phyloP scores from a whole-genome alignment of 2,797 vertebrate genomes.

The Apogon hyalosoma region DNA sequence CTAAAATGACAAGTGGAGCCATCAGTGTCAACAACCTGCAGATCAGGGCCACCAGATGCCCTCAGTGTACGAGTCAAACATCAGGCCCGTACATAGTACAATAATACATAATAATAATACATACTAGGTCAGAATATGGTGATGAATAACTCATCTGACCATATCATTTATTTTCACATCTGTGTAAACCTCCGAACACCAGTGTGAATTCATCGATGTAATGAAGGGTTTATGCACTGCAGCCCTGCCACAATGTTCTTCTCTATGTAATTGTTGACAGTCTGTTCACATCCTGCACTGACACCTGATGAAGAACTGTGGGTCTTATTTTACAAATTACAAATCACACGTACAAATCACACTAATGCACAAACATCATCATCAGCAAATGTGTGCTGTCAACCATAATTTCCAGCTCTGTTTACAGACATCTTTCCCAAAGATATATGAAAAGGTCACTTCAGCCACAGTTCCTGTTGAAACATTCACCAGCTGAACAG shows the following conservation, averaged over 20 bases:
- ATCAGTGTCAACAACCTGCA: too few species aligned
- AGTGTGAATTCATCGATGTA: conserved; percentile 19
- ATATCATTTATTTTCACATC: too few species aligned
- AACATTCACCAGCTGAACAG: conserved; percentile 1
- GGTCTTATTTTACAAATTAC: neutral
- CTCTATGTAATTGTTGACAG: neutral
- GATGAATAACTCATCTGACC: too few species aligned
- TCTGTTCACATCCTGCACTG: conserved; percentile 5
- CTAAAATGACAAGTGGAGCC: too few species aligned
- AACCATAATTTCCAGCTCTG: conserved; percentile 6
- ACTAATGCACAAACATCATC: conserved; percentile 2
- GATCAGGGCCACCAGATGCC: too few species aligned
- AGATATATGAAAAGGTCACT: neutral
- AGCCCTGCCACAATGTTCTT: neutral
- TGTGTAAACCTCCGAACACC: too few species aligned
- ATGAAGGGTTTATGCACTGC: conserved; percentile 19
- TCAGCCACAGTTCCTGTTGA: neutral
- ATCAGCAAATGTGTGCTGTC: conserved; percentile 5
- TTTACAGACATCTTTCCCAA: conserved; percentile 1
- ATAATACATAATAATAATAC: too few species aligned
- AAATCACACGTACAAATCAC: neutral
- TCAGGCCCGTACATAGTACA: too few species aligned
- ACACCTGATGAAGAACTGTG: neutral
- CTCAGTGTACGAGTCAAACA: too few species aligned
- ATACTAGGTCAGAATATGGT: too few species aligned